Evolutionary conservation across 2,888 invertebrate genomes (phyloP), one percentile per base, ranked within the genome.

Genomic region (Clunio marinus): DNA sequence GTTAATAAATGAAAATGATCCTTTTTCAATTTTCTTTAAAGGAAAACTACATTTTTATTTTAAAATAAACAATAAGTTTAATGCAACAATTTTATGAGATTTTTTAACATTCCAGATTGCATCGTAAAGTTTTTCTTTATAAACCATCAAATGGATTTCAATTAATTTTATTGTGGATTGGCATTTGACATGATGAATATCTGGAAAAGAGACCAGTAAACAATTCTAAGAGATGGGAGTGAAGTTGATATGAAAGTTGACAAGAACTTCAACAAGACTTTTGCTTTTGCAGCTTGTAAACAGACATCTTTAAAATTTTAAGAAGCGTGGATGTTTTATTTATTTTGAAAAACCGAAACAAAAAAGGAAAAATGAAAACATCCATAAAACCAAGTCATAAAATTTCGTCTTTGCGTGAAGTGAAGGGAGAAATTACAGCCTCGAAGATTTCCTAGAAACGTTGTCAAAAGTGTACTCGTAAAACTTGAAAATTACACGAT

Each of bases 401-500:
- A 51, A 51, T 20, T 51, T 51, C 51, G 10, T 41, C 15, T 41
- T 15, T 15, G 7, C 17, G n/a, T 51, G 2, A 17, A 17, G 3
- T 15, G 45, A 3, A n/a, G 28, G 13, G n/a, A 45, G 17, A 62
- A n/a, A 41, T 37, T 41, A 62, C 25, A 45, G 25, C 60, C 45
- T 63, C 17, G 15, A 45, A 17, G 45, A 45, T 63, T 63, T 63
- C 63, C 37, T 37, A 28, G 63, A 46, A 63, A 27, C 46, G 46
- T 63, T 63, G 63, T 63, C 46, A 63, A 46, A 15, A 20, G 46
- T 22, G 27, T 63, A 46, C 45, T 28, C 63, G 27, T 63, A 63
- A 63, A 63, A 63, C 45, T 45, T 17, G 17, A 46, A 45, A 22
- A 63, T 45, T 25, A 41, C 62, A 62, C 20, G 15, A 62, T 10